Conservation (phyloP, 2,888 invertebrate species). For the Athalia rosae region DNA sequence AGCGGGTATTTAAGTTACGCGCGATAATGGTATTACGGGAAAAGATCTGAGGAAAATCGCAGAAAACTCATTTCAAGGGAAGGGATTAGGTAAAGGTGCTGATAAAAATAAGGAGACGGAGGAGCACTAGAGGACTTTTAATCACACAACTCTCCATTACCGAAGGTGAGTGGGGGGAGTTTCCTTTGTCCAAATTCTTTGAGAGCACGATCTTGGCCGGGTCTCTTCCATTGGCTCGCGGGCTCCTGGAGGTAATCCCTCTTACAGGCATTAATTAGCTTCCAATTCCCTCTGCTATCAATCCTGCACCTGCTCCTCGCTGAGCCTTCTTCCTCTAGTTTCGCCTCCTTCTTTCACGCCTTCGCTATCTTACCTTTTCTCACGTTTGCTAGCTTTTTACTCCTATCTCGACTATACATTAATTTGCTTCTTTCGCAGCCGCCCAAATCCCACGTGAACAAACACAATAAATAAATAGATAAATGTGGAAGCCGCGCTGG, state of each 20-base stretch:
- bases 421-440: slow-evolving; percentile 43
- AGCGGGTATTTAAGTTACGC: not conserved
- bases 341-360: slow-evolving; percentile 48
- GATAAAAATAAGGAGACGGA: slow-evolving; percentile 44
- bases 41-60: not conserved
- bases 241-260: slow-evolving; percentile 56
- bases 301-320: slow-evolving; percentile 53
- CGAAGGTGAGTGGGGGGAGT: slow-evolving; percentile 8
- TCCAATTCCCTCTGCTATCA: slow-evolving; percentile 64
- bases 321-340: slow-evolving; percentile 43
- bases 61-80: slow-evolving; percentile 33
- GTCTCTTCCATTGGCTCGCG: slow-evolving; percentile 29
- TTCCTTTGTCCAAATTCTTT: slow-evolving; percentile 39
- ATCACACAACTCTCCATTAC: slow-evolving; percentile 59
- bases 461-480: slow-evolving; percentile 40
- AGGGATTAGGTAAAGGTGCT: slow-evolving; percentile 19
- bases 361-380: slow-evolving; percentile 29
- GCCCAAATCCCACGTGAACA: slow-evolving; percentile 27
- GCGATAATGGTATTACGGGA: too few species aligned
- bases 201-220: slow-evolving; percentile 33
- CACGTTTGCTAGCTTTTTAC: slow-evolving; percentile 25
- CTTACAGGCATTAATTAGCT: slow-evolving; percentile 64
- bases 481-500: not conserved
- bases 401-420: slow-evolving; percentile 34
- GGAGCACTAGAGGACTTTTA: slow-evolving; percentile 53